These are phyloP conservation scores for Calephelis virginiensis DNA, from an alignment of 1,140 invertebrate species.

Conservation along the genomic window DNA sequence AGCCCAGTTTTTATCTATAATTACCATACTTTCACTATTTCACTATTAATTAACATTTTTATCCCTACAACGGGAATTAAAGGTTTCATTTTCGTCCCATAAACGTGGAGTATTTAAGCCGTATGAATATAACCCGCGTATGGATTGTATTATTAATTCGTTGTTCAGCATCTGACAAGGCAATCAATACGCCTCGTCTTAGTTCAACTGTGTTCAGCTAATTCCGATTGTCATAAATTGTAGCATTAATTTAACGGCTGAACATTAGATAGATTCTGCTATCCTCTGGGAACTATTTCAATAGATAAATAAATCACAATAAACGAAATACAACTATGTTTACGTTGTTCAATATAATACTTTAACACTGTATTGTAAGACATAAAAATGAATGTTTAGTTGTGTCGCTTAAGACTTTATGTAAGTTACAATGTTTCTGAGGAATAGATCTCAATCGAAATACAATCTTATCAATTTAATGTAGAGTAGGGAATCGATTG, in stretches of 20 bases:
- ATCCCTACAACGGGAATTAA: no score
- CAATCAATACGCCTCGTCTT: constrained; percentile 56
- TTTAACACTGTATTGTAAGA: neutral
- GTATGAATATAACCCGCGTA: neutral
- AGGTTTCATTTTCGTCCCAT: no score
- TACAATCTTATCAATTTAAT: constrained; percentile 39
- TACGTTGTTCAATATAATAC: neutral
- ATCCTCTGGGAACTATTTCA: constrained; percentile 64
- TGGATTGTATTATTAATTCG: constrained; percentile 23
- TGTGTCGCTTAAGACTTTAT: constrained; percentile 28
- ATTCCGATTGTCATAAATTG: constrained; percentile 72
- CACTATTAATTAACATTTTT: no score
- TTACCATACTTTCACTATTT: no score
- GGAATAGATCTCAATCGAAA: constrained; percentile 39
- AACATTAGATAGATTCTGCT: constrained; percentile 65
- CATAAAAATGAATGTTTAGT: constrained; percentile 17
- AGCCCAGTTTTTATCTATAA: no score
- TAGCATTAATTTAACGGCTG: constrained; percentile 74
- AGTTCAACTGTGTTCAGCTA: constrained; percentile 51
- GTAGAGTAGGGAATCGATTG: constrained; percentile 10
- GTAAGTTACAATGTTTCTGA: constrained; percentile 11
- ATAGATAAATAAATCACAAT: constrained; percentile 41
- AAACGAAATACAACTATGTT: constrained; percentile 6
- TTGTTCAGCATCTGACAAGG: constrained; percentile 7
- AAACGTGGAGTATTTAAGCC: no score